Percentiles rank a stretch among this genome's conserved stretches.
Conservation (phyloP, 92 coral and sea anemone species). For the Phenganax stokvisi region DNA sequence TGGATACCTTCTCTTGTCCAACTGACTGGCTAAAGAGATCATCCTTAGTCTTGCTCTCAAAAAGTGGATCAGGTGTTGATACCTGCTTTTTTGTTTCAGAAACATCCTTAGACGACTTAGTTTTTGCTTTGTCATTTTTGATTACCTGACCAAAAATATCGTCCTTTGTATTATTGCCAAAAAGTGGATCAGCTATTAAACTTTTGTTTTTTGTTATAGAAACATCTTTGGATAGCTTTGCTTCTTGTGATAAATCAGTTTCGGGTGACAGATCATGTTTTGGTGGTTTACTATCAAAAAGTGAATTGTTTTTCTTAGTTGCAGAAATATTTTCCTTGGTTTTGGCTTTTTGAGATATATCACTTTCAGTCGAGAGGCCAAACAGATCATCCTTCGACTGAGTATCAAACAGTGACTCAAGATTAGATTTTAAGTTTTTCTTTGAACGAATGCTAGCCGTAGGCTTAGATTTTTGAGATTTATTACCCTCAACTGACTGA, state of each 20-base stretch:
- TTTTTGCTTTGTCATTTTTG: not conserved
- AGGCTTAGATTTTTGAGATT: slow-evolving; percentile 30
- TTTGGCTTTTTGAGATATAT: slow-evolving; percentile 13
- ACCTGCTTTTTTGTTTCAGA: not conserved
- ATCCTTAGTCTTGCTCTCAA: slow-evolving; percentile 45
- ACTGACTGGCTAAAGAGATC: slow-evolving; percentile 55
- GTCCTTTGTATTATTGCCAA: not conserved
- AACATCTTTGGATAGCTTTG: not conserved
- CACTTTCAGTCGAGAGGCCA: slow-evolving; percentile 8
- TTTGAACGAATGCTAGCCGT: not conserved
- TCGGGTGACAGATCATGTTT: slow-evolving; percentile 63
- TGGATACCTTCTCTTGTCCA: slow-evolving; percentile 24
- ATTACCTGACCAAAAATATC: not conserved
- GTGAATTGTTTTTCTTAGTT: not conserved
- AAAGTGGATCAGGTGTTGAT: slow-evolving; percentile 21
- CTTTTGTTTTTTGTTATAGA: not conserved
- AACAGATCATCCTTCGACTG: slow-evolving; percentile 26
- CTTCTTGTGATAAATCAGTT: slow-evolving; percentile 37
- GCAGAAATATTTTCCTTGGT: slow-evolving; percentile 22
- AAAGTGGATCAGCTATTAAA: slow-evolving; percentile 2
- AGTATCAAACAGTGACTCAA: slow-evolving; percentile 10
- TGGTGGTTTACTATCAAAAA: slow-evolving; percentile 24
- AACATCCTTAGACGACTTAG: not conserved
- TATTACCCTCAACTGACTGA: slow-evolving; percentile 41
- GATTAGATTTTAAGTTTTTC: not conserved